Base-by-base conservation (phyloP, 2,888 invertebrate genomes). In the Achlya flavicornis region DNA sequence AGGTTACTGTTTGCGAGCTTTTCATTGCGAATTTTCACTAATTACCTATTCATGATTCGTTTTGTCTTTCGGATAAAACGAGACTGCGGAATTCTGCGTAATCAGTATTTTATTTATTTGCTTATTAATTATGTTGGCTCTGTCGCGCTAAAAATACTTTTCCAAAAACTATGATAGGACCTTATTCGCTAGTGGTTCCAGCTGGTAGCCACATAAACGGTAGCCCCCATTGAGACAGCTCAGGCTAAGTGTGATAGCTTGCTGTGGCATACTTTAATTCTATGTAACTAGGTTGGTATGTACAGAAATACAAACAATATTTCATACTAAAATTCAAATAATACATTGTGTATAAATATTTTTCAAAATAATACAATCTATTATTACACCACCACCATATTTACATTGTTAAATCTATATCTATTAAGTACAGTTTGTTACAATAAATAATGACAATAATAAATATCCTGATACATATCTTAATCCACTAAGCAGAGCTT, bases 381-480 rank as follows among this genome's bases (percentile, higher is more conserved):
- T 73, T 72, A 76, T 78, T 71, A 79, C 77, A 77, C 84, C 90
- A 81, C 85, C 90, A 87, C 83, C 80, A 69, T 89, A 89, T 89
- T 79, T 88, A 90, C 87, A 89, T 77, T 77, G 64, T 67, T 57
- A 62, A 53, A 74, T 74, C 75, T 74, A 66, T 63, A 57, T 67
- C 66, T 67, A 70, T 88, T 91, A 92, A 91, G 90, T 91, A 91
- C 90, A 83, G 61, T 75, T 72, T 64, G 63, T 66, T 70, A 61
- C 61, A 77, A 67, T 79, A 81, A 81, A 78, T 77, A 80, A 72
- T 66, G 71, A 74, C 71, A 73, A 70, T 46, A 46, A 14, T 64
- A 68, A 67, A 74, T 72, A 60, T 76, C 10, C 2, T 14, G 8
- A 7, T 2, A 48, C 16, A 48, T 48, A 1, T 48, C 53, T 53